Percentiles rank a stretch among this genome's conserved stretches.
phyloP scores from a whole-genome alignment of 2,113 vertebrate genomes.

The Ondatra zibethicus region DNA sequence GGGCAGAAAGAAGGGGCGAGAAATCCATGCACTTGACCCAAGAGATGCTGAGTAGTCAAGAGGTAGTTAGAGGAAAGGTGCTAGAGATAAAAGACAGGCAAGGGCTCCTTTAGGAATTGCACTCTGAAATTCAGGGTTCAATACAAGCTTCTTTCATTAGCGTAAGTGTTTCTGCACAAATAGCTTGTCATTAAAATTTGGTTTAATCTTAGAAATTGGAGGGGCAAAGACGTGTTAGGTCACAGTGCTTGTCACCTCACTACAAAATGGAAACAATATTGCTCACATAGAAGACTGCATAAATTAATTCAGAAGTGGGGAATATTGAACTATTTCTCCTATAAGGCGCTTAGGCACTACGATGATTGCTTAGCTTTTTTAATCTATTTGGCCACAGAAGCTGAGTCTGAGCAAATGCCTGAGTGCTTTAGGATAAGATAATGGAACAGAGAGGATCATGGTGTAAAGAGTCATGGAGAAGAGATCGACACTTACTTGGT shows the following conservation, averaged over 20 bases:
- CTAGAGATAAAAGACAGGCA: conserved; percentile 59
- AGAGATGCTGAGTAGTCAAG: conserved; percentile 56
- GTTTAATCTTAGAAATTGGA: conserved; percentile 80
- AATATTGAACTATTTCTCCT: background rate
- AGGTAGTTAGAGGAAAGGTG: conserved; percentile 14
- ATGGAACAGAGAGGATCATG: background rate
- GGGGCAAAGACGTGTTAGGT: conserved; percentile 54
- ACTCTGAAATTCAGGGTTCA: conserved; percentile 72
- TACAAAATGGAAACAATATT: conserved; percentile 57
- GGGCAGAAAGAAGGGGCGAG: conserved; percentile 40
- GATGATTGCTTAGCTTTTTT: background rate
- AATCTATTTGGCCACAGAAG: background rate
- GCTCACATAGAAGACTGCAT: background rate
- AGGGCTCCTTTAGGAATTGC: conserved; percentile 68
- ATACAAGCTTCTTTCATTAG: conserved; percentile 82
- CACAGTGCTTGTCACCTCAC: conserved; percentile 46
- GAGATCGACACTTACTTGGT: background rate
- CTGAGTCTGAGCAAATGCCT: background rate
- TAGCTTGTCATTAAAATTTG: conserved; percentile 75
- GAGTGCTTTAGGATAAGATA: background rate
- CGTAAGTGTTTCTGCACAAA: conserved; percentile 80
- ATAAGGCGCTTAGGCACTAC: background rate
- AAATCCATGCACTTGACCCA: conserved; percentile 43
- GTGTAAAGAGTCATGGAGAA: background rate
- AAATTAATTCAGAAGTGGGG: conserved; percentile 56